Evolutionary conservation across 92 coral and sea anemone species (phyloP).

Genomic region (Epizoanthus stellaris): DNA sequence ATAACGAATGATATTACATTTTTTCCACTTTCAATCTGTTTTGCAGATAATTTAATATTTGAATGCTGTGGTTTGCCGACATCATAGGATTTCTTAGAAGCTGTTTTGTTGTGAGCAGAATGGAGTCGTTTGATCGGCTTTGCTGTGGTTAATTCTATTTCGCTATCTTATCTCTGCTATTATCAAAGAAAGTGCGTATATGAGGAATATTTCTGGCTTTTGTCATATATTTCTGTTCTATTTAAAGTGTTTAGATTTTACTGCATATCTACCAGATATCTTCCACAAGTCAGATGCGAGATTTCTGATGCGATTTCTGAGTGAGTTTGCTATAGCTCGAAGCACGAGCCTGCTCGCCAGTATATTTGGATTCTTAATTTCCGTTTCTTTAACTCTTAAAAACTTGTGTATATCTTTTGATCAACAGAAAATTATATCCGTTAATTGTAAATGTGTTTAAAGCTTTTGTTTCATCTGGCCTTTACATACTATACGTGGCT

Average conservation of each 20-base stretch:
- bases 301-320: neutral
- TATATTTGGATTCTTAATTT: neutral
- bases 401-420: neutral
- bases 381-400: neutral
- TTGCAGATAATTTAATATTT: conserved; percentile 11
- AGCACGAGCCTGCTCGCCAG: neutral
- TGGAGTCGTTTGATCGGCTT: conserved; percentile 5
- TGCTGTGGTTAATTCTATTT: conserved; percentile 9
- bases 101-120: neutral
- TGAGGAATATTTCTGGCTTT: neutral
- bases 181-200: conserved; percentile 11
- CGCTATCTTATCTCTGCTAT: conserved; percentile 29
- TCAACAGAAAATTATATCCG: too few relatives aligned
- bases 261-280: too few relatives aligned
- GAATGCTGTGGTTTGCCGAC: conserved; percentile 32
- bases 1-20: conserved; percentile 6
- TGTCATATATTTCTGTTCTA: neutral
- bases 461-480: too few relatives aligned
- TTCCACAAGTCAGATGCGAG: conserved; percentile 2
- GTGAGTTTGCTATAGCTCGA: neutral
- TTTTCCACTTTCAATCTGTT: neutral
- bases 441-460: too few relatives aligned
- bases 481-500: too few relatives aligned
- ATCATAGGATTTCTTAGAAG: conserved; percentile 7
- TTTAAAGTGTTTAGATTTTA: neutral